Conservation (phyloP, 2,113 vertebrate species). For the Alligator sinensis region DNA sequence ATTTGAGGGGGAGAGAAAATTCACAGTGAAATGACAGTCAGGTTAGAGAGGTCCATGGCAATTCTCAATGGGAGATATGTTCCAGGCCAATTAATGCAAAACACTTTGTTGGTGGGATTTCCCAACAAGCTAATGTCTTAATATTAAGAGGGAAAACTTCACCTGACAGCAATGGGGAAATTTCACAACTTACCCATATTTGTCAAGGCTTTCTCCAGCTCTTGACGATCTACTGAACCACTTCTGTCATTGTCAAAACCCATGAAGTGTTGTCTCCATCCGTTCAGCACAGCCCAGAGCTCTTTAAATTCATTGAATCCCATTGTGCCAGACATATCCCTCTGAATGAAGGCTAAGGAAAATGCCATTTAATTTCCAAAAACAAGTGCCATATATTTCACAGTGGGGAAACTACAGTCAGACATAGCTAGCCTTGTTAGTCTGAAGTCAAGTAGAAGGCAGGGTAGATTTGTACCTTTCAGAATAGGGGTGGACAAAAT, state of each 20-base stretch:
- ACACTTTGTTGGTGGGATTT: background rate
- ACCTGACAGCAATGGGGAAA: background rate
- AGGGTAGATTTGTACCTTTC: too few species aligned
- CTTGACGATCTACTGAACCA: conserved; percentile 88
- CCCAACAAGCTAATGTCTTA: background rate
- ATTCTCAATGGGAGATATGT: background rate
- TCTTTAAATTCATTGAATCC: conserved; percentile 96
- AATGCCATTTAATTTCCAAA: background rate
- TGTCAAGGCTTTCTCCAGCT: conserved; percentile 88
- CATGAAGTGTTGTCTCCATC: conserved; percentile 90
- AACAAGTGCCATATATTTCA: background rate
- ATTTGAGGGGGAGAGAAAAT: background rate
- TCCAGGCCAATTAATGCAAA: background rate
- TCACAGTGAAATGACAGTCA: background rate
- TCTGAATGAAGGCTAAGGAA: conserved; percentile 84
- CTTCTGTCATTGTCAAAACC: conserved; percentile 89
- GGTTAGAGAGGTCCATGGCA: background rate
- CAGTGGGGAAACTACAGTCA: background rate
- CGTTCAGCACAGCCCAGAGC: conserved; percentile 87
- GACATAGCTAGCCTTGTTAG: background rate
- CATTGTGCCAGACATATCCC: conserved; percentile 88
- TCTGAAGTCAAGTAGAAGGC: too few species aligned
- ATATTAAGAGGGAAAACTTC: background rate
- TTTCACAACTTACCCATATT: conserved; percentile 84
- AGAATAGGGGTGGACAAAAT: too few species aligned